Base-by-base conservation (phyloP, 2,113 vertebrate species). In the Microcebus tavaratra region DNA sequence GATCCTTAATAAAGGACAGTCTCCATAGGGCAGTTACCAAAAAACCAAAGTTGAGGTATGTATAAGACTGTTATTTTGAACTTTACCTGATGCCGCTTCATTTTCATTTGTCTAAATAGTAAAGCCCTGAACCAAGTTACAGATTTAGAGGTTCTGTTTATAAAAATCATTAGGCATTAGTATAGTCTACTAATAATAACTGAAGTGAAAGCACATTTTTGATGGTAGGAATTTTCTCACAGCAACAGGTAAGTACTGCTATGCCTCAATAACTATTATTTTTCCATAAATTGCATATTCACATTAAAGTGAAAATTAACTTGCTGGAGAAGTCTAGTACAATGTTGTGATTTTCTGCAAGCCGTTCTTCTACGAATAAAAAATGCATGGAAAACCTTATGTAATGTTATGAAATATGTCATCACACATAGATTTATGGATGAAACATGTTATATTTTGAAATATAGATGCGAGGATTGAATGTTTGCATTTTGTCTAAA, bases 1-100 rank as follows among this genome's bases (percentile, higher is more conserved):
- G 98, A 97, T 76, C 50, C 96, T 98, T 98, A 96, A 98, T 99
- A 99, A 99, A 99, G 97, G 98, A 98, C 97, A 98, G 98, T 98
- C 98, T 98, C 98, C 97, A 81, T 97, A 98, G 98, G 98, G 96
- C 96, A 98, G 93, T 98, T 98, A 98, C 67, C 55, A 94, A 45
- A 97, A 27, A 63, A 8, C 63, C n/a, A 90, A 98, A 6, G 48
- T 73, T 0, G 27, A 92, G 89, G 34, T n/a, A 21, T 31, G 39
- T 81, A 2, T 87, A 25, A 83, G 73, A 48, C 8, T 57, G 50
- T 97, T 91, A 82, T 89, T 94, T 95, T 97, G 94, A 83, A 95
- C 90, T 91, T 76, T 45, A 23, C 85, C 96, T 91, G 36, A 39
- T 67, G 25, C 55, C 7, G 53, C 57, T 96, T 79, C 27, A 57